phyloP scores from a whole-genome alignment of 2,888 invertebrate species.

The Brachypterus glaber region DNA sequence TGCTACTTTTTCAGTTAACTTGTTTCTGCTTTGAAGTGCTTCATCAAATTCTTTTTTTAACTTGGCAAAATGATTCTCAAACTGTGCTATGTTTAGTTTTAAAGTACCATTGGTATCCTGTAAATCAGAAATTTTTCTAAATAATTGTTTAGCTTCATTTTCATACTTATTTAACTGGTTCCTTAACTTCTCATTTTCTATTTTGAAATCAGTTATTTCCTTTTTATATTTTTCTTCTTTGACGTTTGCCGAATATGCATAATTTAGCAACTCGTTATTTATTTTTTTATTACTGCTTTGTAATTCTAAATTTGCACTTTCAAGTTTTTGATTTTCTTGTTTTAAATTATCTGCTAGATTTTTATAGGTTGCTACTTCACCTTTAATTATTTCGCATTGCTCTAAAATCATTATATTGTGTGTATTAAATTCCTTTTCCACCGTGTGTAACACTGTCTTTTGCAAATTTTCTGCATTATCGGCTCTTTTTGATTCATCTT shows the following conservation, averaged over 20 bases:
- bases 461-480: slow-evolving; percentile 25
- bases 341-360: too few relatives aligned
- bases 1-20: slow-evolving; percentile 17
- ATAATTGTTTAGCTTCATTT: slow-evolving; percentile 13
- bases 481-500: slow-evolving; percentile 24
- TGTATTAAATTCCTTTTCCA: too few relatives aligned
- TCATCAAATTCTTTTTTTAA: slow-evolving; percentile 22
- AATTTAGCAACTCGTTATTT: too few relatives aligned
- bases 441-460: too few relatives aligned
- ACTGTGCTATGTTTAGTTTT: neutral
- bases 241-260: too few relatives aligned
- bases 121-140: slow-evolving; percentile 3
- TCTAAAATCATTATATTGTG: too few relatives aligned
- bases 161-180: slow-evolving; percentile 11
- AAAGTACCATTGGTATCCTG: neutral
- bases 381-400: too few relatives aligned
- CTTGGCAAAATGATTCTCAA: slow-evolving; percentile 20
- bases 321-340: too few relatives aligned
- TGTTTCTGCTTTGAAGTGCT: slow-evolving; percentile 15
- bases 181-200: slow-evolving; percentile 7
- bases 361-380: too few relatives aligned
- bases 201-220: slow-evolving; percentile 10
- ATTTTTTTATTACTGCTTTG: too few relatives aligned
- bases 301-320: too few relatives aligned
- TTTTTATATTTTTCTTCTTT: slow-evolving; percentile 8